Percentiles rank a stretch among this genome's conserved stretches.
Evolutionary conservation across 2,113 vertebrate species (phyloP).

Genomic region (Ictidomys tridecemlineatus): DNA sequence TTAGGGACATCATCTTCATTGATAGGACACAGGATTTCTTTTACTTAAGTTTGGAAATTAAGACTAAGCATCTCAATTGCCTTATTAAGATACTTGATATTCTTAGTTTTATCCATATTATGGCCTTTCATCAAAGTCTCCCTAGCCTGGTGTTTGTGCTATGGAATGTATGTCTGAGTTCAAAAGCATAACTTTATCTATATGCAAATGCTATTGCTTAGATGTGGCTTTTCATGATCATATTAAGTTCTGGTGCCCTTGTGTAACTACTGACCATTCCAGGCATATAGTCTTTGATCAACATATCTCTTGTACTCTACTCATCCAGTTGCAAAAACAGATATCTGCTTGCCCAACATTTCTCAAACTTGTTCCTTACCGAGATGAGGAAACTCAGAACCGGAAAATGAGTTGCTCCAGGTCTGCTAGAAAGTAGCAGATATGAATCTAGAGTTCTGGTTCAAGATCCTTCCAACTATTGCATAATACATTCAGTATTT

Average conservation of each 20-base stretch:
- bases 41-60: neutral
- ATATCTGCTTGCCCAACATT: neutral
- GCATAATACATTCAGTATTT: neutral
- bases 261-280: neutral
- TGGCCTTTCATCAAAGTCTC: neutral
- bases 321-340: neutral
- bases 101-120: neutral
- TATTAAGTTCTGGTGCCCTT: constrained; percentile 15
- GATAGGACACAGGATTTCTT: neutral
- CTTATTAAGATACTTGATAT: neutral
- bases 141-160: neutral
- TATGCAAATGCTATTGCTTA: neutral
- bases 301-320: neutral
- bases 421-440: neutral
- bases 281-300: neutral
- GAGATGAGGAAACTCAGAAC: neutral
- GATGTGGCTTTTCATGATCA: neutral
- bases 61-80: neutral
- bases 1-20: neutral
- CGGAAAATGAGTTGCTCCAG: neutral
- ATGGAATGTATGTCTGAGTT: neutral
- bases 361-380: neutral
- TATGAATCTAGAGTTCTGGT: neutral
- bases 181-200: neutral
- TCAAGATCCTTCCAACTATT: neutral